Percentiles rank a stretch among this genome's conserved stretches.
phyloP scores from a whole-genome alignment of 1,140 invertebrate genomes.

The Leptinotarsa texana region DNA sequence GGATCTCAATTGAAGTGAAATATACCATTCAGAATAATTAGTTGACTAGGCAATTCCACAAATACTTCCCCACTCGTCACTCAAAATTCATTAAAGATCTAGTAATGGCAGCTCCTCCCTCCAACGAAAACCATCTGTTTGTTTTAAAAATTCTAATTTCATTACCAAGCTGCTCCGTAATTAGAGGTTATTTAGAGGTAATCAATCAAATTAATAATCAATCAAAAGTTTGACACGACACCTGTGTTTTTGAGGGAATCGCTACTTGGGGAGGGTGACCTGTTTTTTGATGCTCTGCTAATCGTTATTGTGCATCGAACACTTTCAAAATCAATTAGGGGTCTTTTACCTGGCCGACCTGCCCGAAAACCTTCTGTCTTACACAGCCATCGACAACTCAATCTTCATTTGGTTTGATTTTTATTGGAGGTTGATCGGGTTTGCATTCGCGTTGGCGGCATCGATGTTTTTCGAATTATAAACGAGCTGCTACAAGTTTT shows the following conservation, averaged over 20 bases:
- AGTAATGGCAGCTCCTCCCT: not conserved
- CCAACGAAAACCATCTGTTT: conserved; percentile 9
- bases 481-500: no score
- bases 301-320: conserved; percentile 24
- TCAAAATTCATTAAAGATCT: not conserved
- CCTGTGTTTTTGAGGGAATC: not conserved
- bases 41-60: no score
- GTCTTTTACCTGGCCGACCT: not conserved
- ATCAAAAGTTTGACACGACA: conserved; percentile 5
- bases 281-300: conserved; percentile 3
- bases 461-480: not conserved
- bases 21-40: no score
- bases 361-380: conserved; percentile 19
- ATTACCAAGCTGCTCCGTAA: conserved; percentile 15
- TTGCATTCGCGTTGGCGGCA: not conserved
- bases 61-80: not conserved
- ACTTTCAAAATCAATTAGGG: conserved; percentile 21
- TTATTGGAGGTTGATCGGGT: conserved; percentile 8
- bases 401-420: conserved; percentile 12
- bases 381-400: conserved; percentile 20
- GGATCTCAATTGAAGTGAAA: no score
- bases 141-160: conserved; percentile 11
- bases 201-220: conserved; percentile 19
- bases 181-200: conserved; percentile 11
- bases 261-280: not conserved